A percentile compares a stretch with the other conserved stretches of the same genome.
Evolutionary conservation across 2,113 vertebrate genomes (phyloP).

Genomic region (Nannobrachium achirus): DNA sequence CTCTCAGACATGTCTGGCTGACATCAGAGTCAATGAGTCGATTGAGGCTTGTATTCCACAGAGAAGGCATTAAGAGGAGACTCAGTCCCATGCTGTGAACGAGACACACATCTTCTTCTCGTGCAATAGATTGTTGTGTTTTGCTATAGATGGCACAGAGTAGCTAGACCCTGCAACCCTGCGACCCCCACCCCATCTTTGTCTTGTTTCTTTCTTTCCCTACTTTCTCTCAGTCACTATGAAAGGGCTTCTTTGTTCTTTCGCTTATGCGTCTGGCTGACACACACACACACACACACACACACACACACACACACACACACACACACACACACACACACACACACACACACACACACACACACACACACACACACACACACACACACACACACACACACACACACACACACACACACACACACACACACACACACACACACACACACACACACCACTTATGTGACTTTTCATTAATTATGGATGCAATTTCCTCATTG

Average conservation of each 20-base stretch:
- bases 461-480: slow-evolving; percentile 69
- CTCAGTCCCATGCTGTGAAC: slow-evolving; percentile 53
- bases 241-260: slow-evolving; percentile 49
- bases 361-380: no score
- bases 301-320: no score
- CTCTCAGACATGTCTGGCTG: slow-evolving; percentile 54
- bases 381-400: no score
- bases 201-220: slow-evolving; percentile 17
- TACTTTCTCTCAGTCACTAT: slow-evolving; percentile 32
- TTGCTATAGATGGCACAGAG: slow-evolving; percentile 35
- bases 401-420: no score
- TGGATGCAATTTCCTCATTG: slow-evolving; percentile 59
- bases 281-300: slow-evolving; percentile 23
- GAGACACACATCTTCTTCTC: slow-evolving; percentile 55
- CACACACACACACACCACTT: slow-evolving; percentile 33
- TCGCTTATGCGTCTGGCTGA: slow-evolving; percentile 37
- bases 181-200: slow-evolving; percentile 8
- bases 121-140: slow-evolving; percentile 60
- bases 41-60: slow-evolving; percentile 65
- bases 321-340: no score
- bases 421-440: slow-evolving; percentile 4
- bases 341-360: no score
- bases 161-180: neutral
- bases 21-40: slow-evolving; percentile 60
- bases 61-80: slow-evolving; percentile 60